These are phyloP conservation scores for Sapajus apella DNA, from an alignment of 2,113 vertebrate species.

Conservation along the genomic window DNA sequence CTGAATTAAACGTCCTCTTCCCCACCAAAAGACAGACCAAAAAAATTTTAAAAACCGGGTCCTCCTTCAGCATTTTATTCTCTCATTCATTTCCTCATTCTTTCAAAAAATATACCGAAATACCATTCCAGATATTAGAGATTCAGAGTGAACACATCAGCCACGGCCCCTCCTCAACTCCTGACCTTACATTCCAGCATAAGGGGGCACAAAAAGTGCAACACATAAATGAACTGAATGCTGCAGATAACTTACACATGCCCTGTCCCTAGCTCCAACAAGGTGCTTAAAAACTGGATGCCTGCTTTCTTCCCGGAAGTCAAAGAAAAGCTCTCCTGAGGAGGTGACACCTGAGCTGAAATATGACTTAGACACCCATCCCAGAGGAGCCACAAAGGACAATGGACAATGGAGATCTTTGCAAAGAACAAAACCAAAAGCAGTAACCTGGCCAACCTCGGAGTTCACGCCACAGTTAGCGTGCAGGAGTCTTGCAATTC, in stretches of 20 bases:
- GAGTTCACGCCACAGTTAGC: fast-evolving
- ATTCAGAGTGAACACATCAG: background rate
- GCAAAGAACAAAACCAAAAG: background rate
- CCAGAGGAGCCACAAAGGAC: background rate
- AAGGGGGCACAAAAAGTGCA: background rate
- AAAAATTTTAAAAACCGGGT: background rate
- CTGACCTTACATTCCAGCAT: background rate
- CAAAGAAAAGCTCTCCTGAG: background rate
- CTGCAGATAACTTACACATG: background rate
- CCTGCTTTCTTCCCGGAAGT: background rate
- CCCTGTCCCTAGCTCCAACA: background rate
- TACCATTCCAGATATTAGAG: background rate
- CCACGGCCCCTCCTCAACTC: background rate
- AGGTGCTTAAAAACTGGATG: background rate
- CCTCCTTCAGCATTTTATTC: background rate
- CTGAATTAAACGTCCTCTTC: background rate
- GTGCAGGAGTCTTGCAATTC: fast-evolving
- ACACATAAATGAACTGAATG: background rate
- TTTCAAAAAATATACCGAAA: background rate
- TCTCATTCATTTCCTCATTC: background rate
- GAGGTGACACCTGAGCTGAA: background rate
- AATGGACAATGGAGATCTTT: background rate
- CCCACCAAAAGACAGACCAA: background rate
- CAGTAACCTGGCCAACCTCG: background rate
- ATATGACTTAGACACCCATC: background rate